Percentiles rank a stretch among this genome's conserved stretches.
These are phyloP conservation scores for Toxostoma redivivum DNA, from an alignment of 2,113 vertebrate species.

Conservation along the genomic window DNA sequence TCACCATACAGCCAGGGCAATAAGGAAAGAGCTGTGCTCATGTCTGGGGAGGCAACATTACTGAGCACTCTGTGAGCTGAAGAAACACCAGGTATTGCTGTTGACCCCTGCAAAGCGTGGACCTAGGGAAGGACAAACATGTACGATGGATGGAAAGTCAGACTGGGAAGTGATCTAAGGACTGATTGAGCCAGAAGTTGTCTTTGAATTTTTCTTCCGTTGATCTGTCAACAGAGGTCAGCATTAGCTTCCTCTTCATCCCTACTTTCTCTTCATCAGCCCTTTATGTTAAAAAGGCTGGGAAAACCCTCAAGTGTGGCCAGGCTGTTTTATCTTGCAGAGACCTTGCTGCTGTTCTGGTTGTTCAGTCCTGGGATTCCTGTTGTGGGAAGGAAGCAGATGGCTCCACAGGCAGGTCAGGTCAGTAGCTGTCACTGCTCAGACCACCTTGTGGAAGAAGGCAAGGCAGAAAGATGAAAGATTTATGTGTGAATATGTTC, in stretches of 20 bases:
- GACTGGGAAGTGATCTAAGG: background rate
- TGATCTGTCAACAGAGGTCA: constrained; percentile 62
- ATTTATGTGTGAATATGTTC: background rate
- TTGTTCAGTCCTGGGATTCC: background rate
- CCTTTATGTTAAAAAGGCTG: background rate
- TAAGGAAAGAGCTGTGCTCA: background rate
- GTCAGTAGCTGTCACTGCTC: background rate
- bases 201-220: constrained; percentile 31
- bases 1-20: background rate
- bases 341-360: background rate
- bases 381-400: background rate
- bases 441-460: background rate
- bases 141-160: background rate
- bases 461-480: background rate
- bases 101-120: background rate
- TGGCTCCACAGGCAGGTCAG: rapidly evolving
- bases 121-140: background rate
- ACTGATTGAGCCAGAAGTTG: background rate
- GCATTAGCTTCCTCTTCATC: constrained; percentile 51
- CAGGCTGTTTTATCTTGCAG: background rate
- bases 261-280: background rate
- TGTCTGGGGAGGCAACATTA: background rate
- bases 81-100: background rate
- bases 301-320: background rate
- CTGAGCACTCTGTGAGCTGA: background rate